Evolutionary conservation across 2,113 vertebrate genomes (phyloP).

Genomic region (Entelurus aequoreus): DNA sequence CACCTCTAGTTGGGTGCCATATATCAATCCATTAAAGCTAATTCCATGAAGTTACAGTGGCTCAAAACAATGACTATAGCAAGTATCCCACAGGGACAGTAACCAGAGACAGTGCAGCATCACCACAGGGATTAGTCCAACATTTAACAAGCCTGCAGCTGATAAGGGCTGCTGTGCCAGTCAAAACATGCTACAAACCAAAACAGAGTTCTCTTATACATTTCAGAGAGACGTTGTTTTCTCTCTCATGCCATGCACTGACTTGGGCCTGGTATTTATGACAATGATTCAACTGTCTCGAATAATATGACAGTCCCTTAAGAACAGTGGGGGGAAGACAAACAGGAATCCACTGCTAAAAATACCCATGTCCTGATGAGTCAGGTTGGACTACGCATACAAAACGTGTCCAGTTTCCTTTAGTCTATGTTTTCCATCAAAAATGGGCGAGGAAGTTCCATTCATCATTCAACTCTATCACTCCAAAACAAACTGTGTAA

Average conservation of each 20-base stretch:
- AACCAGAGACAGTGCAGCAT: constrained; percentile 64
- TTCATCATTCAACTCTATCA: not conserved
- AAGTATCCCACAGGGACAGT: constrained; percentile 63
- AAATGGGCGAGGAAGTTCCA: constrained; percentile 28
- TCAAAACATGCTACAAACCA: constrained; percentile 48
- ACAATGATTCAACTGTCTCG: constrained; percentile 42
- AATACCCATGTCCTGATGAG: constrained; percentile 59
- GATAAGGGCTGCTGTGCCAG: constrained; percentile 63
- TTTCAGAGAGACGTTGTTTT: constrained; percentile 16
- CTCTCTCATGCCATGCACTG: constrained; percentile 3
- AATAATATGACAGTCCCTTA: constrained; percentile 45
- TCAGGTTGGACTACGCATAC: constrained; percentile 58
- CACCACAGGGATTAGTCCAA: constrained; percentile 56
- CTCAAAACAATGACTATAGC: constrained; percentile 55
- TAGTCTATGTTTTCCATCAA: constrained; percentile 28
- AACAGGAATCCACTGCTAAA: constrained; percentile 64
- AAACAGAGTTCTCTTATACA: constrained; percentile 7
- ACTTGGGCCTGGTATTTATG: constrained; percentile 27
- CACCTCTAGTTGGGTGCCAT: not conserved
- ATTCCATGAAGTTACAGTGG: constrained; percentile 57
- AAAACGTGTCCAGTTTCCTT: constrained; percentile 40
- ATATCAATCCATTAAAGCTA: constrained; percentile 47
- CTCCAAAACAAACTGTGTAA: too few species aligned
- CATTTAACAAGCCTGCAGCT: constrained; percentile 69
- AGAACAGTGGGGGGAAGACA: constrained; percentile 25